phyloP scores from a whole-genome alignment of 1,140 invertebrate genomes.

The Ceratosolen solmsi region DNA sequence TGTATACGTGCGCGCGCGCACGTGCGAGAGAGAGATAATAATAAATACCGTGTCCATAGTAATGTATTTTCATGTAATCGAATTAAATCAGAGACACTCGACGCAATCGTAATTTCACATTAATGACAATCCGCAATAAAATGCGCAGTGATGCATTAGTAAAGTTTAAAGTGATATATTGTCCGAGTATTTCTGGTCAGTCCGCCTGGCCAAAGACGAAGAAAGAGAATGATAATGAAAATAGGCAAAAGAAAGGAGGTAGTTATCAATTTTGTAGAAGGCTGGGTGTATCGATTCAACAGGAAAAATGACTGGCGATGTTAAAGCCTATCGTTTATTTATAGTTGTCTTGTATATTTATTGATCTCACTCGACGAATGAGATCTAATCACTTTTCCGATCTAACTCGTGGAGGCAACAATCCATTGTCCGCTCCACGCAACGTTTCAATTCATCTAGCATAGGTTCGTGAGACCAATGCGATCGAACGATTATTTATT shows the following conservation, averaged over 20 bases:
- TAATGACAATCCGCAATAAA: not conserved
- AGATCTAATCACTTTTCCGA: slow-evolving; percentile 33
- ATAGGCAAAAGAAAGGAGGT: not conserved
- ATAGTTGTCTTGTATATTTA: slow-evolving; percentile 26
- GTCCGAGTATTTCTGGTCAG: not conserved
- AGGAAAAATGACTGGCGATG: slow-evolving; percentile 28
- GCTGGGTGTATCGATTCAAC: not conserved
- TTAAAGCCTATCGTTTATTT: slow-evolving; percentile 7
- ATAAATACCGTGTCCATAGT: not conserved
- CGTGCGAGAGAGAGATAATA: too few relatives aligned
- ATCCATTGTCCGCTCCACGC: slow-evolving; percentile 5
- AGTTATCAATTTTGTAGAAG: not conserved
- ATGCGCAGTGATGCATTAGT: not conserved
- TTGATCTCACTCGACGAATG: slow-evolving; percentile 15
- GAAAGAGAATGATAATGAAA: not conserved
- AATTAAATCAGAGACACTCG: too few relatives aligned
- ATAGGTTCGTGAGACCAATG: not conserved
- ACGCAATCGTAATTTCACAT: not conserved
- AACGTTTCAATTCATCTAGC: slow-evolving; percentile 19
- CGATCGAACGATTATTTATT: slow-evolving; percentile 26
- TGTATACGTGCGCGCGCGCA: too few relatives aligned
- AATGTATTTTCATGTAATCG: not conserved
- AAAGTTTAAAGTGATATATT: not conserved
- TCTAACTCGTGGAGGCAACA: slow-evolving; percentile 12
- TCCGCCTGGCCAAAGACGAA: not conserved